Evolutionary conservation across 35 echinoderm and acorn worm species (phyloP), one percentile per base, ranked within the genome.

Genomic region (Diadema setosum): DNA sequence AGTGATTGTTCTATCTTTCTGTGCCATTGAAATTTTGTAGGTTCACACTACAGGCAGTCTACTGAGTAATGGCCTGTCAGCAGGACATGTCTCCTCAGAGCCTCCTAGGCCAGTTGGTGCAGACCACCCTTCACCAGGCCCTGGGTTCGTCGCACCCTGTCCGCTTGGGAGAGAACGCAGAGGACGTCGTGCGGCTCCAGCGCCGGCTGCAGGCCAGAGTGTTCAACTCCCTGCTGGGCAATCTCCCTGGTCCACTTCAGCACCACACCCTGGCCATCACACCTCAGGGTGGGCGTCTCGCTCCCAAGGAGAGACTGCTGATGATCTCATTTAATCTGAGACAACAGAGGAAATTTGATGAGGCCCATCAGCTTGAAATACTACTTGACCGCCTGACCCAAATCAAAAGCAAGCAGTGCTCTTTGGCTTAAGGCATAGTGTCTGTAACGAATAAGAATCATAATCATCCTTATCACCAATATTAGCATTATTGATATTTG

Each of bases 231-330:
- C 87, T 90, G 57, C 70, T 90, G 17, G 50, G 48, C 16, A 21
- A 48, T 59, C 76, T 90, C 6, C 81, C 81, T 46, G 87, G 87
- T 42, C 87, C 87, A 6, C 87, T 90, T 31, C 74, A 81, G 15
- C 34, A 20, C 20, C 26, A 45, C 36, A 35, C 40, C 44, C 12
- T 21, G 2, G 20, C 37, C 34, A 48, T 3, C 30, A 50, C 44
- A 2, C 20, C 23, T 44, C 43, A 82, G 58, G 56, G 21, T 26
- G 21, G 29, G 18, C 27, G 26, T 14, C 29, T 15, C 29, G 17
- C 23, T n/a, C 14, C 52, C 34, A 83, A 82, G 58, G 87, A 90
- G 58, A 6, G 23, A 42, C 75, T 90, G 5, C 39, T 90, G 16
- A 34, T 64, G 35, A 34, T 67, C 31, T 30, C 70, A 33, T 90